Base-by-base conservation (phyloP, 53 echinoderm and acorn worm genomes). In the Henricia sp. region DNA sequence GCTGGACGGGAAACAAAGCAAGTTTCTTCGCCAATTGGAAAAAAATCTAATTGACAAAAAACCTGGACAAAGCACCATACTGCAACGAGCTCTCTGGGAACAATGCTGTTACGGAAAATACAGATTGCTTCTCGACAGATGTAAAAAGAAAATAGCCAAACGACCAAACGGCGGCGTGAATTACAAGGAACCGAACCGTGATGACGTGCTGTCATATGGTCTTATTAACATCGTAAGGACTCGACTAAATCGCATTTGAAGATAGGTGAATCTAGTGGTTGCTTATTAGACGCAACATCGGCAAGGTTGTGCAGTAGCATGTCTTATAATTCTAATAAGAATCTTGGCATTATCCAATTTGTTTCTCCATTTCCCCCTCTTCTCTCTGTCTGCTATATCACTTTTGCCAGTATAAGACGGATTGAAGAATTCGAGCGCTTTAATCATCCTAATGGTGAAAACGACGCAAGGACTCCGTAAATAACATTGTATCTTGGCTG, bases 1-100 rank as follows among this genome's bases (percentile, higher is more conserved):
- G 77, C 9, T 42, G n/a, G 60, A 23, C 37, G 33, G 39, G 59
- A 59, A 59, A 77, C 60, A 60, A 77, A 59, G 40, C 42, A 36
- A 77, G 77, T 77, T 44, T 41, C 27, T 44, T 16, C 28, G 24
- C 17, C 77, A 77, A 77, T 77, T 77, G 77, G 58, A 30, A 19
- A 60, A 13, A 77, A 77, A 77, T 77, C 77, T 58, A 77, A 77
- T 77, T 77, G 53, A 37, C 58, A 73, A 42, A 60, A 27, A 55
- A 74, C 37, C 39, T 19, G 16, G 13, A 58, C 41, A 77, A 77
- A 77, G 60, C 54, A 19, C 74, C 74, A 37, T 74, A 55, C 74
- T 74, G 74, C 55, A 37, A 37, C 39, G 17, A 38, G 37, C 74
- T 54, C 54, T 12, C 35, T 14, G 21, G 11, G 37, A 23, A 55